Evolutionary conservation across 2,797 vertebrate genomes (phyloP).

Genomic region (Trematomus bernacchii): DNA sequence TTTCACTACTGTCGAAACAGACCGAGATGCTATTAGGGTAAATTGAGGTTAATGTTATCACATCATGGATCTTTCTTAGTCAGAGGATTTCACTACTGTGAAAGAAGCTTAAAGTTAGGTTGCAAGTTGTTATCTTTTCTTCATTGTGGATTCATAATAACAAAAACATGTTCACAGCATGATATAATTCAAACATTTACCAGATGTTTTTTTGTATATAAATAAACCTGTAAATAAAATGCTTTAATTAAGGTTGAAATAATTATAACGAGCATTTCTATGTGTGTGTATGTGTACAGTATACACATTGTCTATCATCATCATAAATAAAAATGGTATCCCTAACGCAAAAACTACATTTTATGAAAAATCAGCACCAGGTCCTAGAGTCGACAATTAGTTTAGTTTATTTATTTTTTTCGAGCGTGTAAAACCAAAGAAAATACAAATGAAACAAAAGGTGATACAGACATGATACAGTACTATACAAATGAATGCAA

Average conservation of each 20-base stretch:
- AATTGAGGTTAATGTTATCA: too few relatives aligned
- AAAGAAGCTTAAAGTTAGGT: background rate
- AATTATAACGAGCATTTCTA: too few relatives aligned
- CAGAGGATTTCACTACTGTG: background rate
- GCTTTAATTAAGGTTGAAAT: background rate
- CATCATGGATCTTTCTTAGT: background rate
- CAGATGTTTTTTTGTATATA: background rate
- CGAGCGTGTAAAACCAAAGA: too few relatives aligned
- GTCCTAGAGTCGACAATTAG: background rate
- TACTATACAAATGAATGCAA: too few relatives aligned
- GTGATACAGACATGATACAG: too few relatives aligned
- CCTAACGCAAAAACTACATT: background rate
- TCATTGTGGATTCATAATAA: constrained; percentile 1
- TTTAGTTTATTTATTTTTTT: too few relatives aligned
- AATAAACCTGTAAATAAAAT: background rate
- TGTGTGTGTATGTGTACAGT: too few relatives aligned
- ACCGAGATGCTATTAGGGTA: background rate
- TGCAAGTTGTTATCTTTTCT: background rate
- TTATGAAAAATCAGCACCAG: background rate
- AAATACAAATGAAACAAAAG: too few relatives aligned
- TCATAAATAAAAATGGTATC: background rate
- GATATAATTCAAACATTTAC: background rate
- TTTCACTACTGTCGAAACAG: background rate
- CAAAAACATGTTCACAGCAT: background rate
- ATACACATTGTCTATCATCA: too few relatives aligned